A percentile compares a stretch with the other conserved stretches of the same genome.
Evolutionary conservation across 2,113 vertebrate genomes (phyloP).

Genomic region (Leuciscus idus): DNA sequence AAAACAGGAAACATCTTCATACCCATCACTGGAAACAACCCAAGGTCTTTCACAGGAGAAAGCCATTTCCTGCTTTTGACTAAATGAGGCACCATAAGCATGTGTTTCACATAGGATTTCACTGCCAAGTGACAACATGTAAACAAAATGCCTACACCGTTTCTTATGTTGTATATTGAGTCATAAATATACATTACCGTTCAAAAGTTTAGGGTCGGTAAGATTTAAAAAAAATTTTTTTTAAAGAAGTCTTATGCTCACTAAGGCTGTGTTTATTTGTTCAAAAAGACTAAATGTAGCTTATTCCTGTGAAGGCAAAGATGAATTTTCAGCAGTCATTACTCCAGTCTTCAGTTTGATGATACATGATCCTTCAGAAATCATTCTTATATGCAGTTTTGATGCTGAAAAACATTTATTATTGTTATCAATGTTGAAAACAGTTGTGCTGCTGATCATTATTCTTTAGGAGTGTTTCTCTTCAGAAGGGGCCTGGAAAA

Average conservation of each 20-base stretch:
- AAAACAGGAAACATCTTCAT: constrained; percentile 61
- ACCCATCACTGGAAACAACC: constrained; percentile 56
- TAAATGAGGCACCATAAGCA: neutral
- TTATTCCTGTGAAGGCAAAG: neutral
- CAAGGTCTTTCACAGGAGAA: constrained; percentile 55
- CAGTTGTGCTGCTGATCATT: neutral
- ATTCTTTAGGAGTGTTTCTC: neutral
- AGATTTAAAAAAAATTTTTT: too few species aligned
- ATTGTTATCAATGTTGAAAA: neutral
- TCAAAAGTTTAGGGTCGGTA: neutral
- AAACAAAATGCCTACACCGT: neutral
- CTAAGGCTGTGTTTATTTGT: neutral
- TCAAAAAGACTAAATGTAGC: neutral
- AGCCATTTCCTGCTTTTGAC: constrained; percentile 57
- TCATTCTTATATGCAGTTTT: neutral
- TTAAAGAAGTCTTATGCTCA: neutral
- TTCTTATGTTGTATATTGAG: neutral
- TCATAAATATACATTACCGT: neutral
- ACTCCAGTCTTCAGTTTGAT: neutral
- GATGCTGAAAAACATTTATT: neutral
- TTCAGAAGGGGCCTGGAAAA: neutral
- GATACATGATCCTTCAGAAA: neutral
- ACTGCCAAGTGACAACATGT: neutral
- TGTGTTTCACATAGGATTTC: neutral
- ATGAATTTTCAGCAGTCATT: neutral